Evolutionary conservation across 2,113 vertebrate genomes (phyloP).

Genomic region (Pollachius pollachius): DNA sequence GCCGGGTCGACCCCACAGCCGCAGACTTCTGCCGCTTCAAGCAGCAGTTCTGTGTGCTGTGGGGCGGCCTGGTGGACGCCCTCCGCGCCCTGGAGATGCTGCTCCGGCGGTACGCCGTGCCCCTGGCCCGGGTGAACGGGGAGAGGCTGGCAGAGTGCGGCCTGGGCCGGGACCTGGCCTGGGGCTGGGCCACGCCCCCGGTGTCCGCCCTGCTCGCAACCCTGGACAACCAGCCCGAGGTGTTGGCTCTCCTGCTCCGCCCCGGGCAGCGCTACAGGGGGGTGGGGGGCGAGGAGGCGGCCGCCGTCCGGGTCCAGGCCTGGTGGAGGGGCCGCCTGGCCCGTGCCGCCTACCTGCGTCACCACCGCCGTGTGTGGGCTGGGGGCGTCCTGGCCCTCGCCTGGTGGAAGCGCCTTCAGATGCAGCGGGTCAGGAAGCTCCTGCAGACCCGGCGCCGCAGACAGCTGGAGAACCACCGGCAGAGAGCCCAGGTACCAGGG

Average conservation of each 20-base stretch:
- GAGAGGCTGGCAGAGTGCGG: conserved; percentile 56
- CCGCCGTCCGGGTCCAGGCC: conserved; percentile 74
- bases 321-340: conserved; percentile 70
- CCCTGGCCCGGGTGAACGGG: conserved; percentile 68
- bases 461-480: conserved; percentile 84
- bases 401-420: conserved; percentile 72
- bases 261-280: conserved; percentile 81
- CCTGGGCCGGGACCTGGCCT: conserved; percentile 49
- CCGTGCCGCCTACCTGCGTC: conserved; percentile 56
- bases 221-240: conserved; percentile 67
- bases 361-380: conserved; percentile 74
- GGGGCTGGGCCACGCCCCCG: conserved; percentile 22
- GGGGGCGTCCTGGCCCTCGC: conserved; percentile 71
- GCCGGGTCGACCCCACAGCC: conserved; percentile 59
- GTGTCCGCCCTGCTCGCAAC: conserved; percentile 65
- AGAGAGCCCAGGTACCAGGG: conserved; percentile 81
- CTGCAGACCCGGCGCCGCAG: conserved; percentile 74
- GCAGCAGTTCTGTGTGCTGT: conserved; percentile 63
- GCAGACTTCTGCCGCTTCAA: conserved; percentile 75
- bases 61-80: conserved; percentile 62
- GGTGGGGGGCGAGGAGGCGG: conserved; percentile 62
- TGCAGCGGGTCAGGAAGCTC: conserved; percentile 60
- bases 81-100: conserved; percentile 68
- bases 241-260: conserved; percentile 55
- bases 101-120: conserved; percentile 75